Evolutionary conservation across 1,140 invertebrate species (phyloP).

Genomic region (Homalodisca vitripennis): DNA sequence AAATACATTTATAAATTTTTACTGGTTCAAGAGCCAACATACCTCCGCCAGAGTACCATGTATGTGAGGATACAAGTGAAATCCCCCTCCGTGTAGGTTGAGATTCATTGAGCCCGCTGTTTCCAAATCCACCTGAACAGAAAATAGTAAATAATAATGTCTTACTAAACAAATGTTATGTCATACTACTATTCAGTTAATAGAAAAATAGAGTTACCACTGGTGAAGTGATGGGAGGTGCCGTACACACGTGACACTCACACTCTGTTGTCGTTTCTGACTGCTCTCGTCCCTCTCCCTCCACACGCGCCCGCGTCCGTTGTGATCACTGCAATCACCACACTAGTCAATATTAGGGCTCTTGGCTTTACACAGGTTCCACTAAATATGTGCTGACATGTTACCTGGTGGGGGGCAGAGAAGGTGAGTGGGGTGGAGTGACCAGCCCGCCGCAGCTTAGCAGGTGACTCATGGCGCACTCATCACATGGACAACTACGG

Average conservation of each 20-base stretch:
- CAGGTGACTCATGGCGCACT: slow-evolving; percentile 40
- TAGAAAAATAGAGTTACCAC: too few relatives aligned
- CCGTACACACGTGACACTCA: slow-evolving; percentile 43
- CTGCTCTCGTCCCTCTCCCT: slow-evolving; percentile 29
- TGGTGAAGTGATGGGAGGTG: slow-evolving; percentile 36
- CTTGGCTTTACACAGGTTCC: too few relatives aligned
- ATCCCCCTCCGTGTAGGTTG: slow-evolving; percentile 39
- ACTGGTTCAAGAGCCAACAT: too few relatives aligned
- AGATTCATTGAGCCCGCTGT: slow-evolving; percentile 31
- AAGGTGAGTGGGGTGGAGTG: slow-evolving; percentile 29
- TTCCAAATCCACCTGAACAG: slow-evolving; percentile 38
- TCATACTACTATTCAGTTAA: too few relatives aligned
- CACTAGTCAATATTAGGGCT: neutral
- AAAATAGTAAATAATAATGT: neutral
- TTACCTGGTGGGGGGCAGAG: slow-evolving; percentile 20
- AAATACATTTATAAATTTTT: too few relatives aligned
- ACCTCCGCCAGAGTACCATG: slow-evolving; percentile 41
- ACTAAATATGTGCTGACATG: too few relatives aligned
- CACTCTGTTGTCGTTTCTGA: slow-evolving; percentile 33
- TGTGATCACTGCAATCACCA: neutral
- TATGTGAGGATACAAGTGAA: slow-evolving; percentile 43
- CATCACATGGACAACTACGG: slow-evolving; percentile 40
- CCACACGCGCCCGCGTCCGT: neutral
- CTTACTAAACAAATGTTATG: neutral
- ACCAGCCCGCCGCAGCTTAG: slow-evolving; percentile 33